Evolutionary conservation across 2,113 vertebrate genomes (phyloP), one percentile per base, ranked within the genome.

Genomic region (Dicaeum eximium): DNA sequence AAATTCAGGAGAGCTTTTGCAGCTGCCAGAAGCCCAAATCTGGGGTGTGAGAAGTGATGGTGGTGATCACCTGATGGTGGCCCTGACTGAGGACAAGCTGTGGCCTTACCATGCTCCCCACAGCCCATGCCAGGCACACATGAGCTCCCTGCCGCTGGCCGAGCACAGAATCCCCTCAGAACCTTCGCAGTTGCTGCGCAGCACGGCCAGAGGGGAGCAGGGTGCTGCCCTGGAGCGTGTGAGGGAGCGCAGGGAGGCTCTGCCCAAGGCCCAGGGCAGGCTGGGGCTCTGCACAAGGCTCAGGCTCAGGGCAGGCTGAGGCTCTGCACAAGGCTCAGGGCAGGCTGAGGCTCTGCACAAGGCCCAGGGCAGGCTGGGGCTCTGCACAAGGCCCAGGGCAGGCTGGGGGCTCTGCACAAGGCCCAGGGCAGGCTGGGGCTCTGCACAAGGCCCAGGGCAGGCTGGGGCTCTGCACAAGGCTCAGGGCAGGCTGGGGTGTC

Each of bases 121-220:
- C 37, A 72, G 50, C 69, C 79, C 8, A 0, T 7, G 51, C 11
- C 12, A 3, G 64, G 64, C 10, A 1, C 64, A 3, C 13, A 10
- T 11, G 35, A 12, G 30, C 61, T 47, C 24, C 60, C n/a, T 13
- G 1, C 4, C 44, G 45, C 67, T 2, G 33, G 42, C 30, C 54
- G 25, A 27, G 35, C 28, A 6, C 33, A 7, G 23, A 28, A 45
- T 19, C 40, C 50, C 56, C 35, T 2, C 4, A 38, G 50, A 86
- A 45, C 6, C 18, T 42, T 17, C 28, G 7, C 2, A 51, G 7
- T 3, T 1, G 1, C 0, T 2, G 27, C 6, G 48, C 37, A 25
- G 40, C 13, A 1, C 1, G 8, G 45, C 67, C 2, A 1, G 44
- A 3, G 4, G 47, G 37, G 37, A 66, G 53, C 19, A 40, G 53